Evolutionary conservation across 2,797 vertebrate genomes (phyloP).

Genomic region (Loris lydekkerianus): DNA sequence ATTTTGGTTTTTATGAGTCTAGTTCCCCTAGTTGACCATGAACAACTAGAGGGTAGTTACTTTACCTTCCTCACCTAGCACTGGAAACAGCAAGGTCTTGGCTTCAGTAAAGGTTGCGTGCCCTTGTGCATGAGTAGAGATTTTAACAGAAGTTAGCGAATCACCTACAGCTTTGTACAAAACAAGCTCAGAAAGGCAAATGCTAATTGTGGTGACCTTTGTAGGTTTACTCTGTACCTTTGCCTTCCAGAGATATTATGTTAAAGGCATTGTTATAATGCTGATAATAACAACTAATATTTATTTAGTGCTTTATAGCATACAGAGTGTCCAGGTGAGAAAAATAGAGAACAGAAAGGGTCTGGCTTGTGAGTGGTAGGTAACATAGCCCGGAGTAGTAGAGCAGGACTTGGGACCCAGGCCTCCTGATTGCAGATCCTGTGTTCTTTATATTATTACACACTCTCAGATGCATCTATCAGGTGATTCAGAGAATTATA

Average conservation of each 20-base stretch:
- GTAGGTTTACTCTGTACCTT: background rate
- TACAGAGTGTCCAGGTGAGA: background rate
- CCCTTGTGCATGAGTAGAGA: background rate
- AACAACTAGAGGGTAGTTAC: background rate
- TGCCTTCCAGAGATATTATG: background rate
- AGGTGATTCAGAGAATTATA: conserved; percentile 10
- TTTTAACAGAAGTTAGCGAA: background rate
- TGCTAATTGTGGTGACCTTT: conserved; percentile 15
- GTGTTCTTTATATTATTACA: background rate
- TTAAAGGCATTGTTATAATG: background rate
- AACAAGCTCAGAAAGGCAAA: background rate
- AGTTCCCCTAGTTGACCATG: background rate
- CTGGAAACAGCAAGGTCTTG: background rate
- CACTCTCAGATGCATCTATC: background rate
- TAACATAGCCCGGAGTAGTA: background rate
- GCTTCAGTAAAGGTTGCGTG: background rate
- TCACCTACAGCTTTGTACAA: background rate
- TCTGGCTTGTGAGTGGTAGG: background rate
- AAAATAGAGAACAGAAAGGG: background rate
- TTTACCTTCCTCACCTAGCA: background rate
- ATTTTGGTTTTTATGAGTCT: background rate
- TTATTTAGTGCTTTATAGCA: background rate
- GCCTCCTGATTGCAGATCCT: background rate
- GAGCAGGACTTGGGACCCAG: background rate
- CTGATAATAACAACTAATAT: background rate